These are phyloP conservation scores for Ceraclea dissimilis DNA, from an alignment of 2,888 invertebrate species.

Conservation along the genomic window DNA sequence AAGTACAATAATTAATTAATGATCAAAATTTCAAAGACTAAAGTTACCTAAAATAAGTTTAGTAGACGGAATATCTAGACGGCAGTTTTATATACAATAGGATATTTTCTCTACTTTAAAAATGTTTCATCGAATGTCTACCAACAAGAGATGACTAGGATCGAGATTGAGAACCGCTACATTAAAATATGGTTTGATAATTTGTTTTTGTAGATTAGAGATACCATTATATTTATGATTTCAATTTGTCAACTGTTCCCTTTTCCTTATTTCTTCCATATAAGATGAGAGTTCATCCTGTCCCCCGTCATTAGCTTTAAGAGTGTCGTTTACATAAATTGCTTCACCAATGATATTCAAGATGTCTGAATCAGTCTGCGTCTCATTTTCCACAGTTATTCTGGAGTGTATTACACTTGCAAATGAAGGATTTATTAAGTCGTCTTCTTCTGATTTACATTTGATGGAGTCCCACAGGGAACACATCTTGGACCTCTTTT, in stretches of 20 bases:
- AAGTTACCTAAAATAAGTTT: too few relatives aligned
- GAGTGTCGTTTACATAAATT: slow-evolving; percentile 18
- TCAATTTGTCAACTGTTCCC: slow-evolving; percentile 14
- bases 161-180: too few relatives aligned
- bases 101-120: too few relatives aligned
- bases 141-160: too few relatives aligned
- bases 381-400: neutral
- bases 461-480: neutral
- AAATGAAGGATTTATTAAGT: neutral
- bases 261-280: slow-evolving; percentile 29
- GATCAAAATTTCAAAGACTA: too few relatives aligned
- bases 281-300: slow-evolving; percentile 39
- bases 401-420: neutral
- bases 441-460: neutral
- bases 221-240: too few relatives aligned
- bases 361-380: slow-evolving; percentile 27
- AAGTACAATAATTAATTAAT: too few relatives aligned
- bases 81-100: too few relatives aligned
- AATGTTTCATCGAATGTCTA: too few relatives aligned
- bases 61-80: too few relatives aligned
- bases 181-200: too few relatives aligned
- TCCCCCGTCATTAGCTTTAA: neutral
- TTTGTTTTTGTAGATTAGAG: too few relatives aligned
- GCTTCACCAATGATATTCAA: slow-evolving; percentile 32
- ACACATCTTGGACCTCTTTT: neutral